Evolutionary conservation across 1,140 invertebrate species (phyloP), one percentile per base, ranked within the genome.

Genomic region (Papilio helenus): DNA sequence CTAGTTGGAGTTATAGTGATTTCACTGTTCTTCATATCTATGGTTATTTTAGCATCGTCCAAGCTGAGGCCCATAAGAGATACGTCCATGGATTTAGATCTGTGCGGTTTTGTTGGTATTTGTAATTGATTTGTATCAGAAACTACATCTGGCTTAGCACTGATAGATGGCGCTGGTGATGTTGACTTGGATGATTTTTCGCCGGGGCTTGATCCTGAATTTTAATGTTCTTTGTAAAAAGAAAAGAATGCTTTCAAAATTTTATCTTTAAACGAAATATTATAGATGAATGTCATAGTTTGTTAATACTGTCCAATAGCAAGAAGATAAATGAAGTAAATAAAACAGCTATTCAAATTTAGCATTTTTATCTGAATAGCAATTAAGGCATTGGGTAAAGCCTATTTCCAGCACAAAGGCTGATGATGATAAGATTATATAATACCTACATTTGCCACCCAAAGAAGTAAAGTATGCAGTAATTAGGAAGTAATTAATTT

Each of bases 31-130:
- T 88, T 89, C 81, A 91, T 86, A 73, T 95, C 92, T 16, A 93
- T 85, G 0, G 88, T 92, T 26, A 94, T 90, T 85, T 90, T 91
- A 46, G 92, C 92, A 20, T 93, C 91, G 4, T 93, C 92, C 18
- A 93, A 80, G 34, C 83, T 88, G 9, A 94, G 81, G 34, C 89
- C 89, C n/a, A 92, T 83, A 3, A 95, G 87, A 4, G 93, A 86
- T 0, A 91, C 89, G 65, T 95, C 94, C 20, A 95, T 88, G 0
- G 94, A 95, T 87, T 90, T 93, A 0, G 94, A 95, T 34, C 94
- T 84, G 74, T 88, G 89, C 78, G 94, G 94, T 79, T 90, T 90
- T 20, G 88, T 84, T 65, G 90, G 93, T 72, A 95, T 83, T 79
- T 87, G 85, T 0, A 94, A 84, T 84, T 94, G 93, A 84, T 93